These are phyloP conservation scores for Xanthorhoe designata DNA, from an alignment of 2,888 invertebrate species.

Conservation along the genomic window DNA sequence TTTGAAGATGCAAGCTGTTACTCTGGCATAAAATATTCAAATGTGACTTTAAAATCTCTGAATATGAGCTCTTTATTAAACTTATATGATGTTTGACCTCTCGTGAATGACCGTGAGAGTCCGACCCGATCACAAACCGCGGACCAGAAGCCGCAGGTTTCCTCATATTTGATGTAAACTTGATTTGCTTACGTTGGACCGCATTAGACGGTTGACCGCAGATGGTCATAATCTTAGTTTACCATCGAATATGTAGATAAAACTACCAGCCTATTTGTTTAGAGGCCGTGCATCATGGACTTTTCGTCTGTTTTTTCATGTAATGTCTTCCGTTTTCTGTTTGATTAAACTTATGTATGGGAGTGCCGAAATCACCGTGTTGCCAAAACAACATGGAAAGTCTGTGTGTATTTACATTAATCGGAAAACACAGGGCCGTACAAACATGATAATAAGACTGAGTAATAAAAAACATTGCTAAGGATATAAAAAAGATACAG, in stretches of 20 bases:
- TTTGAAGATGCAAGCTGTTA: no score
- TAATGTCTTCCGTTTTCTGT: not conserved
- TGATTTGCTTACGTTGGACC: slow-evolving; percentile 47
- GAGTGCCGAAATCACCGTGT: not conserved
- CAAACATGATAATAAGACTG: no score
- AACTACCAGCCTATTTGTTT: not conserved
- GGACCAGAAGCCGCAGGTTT: slow-evolving; percentile 51
- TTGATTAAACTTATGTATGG: not conserved
- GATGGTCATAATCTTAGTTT: slow-evolving; percentile 42
- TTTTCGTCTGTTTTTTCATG: not conserved
- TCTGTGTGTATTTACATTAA: not conserved
- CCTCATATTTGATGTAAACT: slow-evolving; percentile 54
- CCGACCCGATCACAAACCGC: slow-evolving; percentile 27
- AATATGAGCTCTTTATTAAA: not conserved
- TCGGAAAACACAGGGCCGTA: not conserved
- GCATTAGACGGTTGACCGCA: slow-evolving; percentile 52
- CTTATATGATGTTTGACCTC: not conserved
- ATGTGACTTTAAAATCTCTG: not conserved
- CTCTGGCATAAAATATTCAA: no score
- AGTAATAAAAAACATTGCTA: no score
- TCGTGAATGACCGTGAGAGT: slow-evolving; percentile 14
- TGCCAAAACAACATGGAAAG: not conserved
- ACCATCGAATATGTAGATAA: slow-evolving; percentile 25
- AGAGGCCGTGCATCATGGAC: no score
- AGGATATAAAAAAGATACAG: no score